phyloP scores from a whole-genome alignment of 2,113 vertebrate species.

The Oplegnathus fasciatus region DNA sequence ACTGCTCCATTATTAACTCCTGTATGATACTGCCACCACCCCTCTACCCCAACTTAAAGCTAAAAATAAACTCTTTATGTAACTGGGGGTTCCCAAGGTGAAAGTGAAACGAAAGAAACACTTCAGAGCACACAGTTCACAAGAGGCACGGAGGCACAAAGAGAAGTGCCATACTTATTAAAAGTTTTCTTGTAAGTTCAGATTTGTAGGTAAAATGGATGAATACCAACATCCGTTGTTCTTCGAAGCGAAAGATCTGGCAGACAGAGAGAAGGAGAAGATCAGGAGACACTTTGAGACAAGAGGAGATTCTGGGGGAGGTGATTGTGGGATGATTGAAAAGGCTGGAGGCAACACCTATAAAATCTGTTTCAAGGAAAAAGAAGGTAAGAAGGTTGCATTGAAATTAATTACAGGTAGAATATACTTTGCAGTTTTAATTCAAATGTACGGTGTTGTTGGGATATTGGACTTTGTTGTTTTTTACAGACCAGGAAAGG shows the following conservation, averaged over 20 bases:
- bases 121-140: rapidly evolving
- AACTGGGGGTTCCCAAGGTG: neutral
- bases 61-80: neutral
- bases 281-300: conserved; percentile 67
- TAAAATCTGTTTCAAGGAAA: conserved; percentile 60
- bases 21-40: too few species aligned
- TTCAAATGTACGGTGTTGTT: neutral
- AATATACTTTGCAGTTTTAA: neutral
- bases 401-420: neutral
- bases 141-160: neutral
- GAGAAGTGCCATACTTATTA: neutral
- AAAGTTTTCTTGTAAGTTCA: neutral
- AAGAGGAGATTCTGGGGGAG: conserved; percentile 72
- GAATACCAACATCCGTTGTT: conserved; percentile 48
- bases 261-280: conserved; percentile 43
- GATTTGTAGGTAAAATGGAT: conserved; percentile 50
- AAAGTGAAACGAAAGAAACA: neutral
- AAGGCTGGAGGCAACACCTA: conserved; percentile 39
- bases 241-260: conserved; percentile 66
- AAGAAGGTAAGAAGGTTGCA: conserved; percentile 66
- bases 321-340: conserved; percentile 63
- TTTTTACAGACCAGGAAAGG: conserved; percentile 66
- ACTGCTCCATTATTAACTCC: too few species aligned
- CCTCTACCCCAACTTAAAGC: too few species aligned
- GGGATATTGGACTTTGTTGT: neutral